Conservation (phyloP, 2,113 vertebrate species). For the Rallus limicola region DNA sequence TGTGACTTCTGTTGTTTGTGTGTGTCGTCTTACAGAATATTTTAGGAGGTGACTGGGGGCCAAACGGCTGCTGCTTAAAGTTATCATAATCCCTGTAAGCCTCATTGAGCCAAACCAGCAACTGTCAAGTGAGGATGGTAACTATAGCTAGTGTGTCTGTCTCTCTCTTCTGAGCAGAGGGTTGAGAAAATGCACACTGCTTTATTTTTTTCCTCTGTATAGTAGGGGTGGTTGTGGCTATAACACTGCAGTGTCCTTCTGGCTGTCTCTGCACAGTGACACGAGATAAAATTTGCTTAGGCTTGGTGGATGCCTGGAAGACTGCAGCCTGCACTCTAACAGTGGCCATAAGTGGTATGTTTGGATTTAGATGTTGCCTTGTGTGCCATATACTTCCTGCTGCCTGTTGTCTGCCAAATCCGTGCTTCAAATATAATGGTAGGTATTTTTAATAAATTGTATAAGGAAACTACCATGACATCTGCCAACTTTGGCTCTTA, state of each 20-base stretch:
- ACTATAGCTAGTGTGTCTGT: slow-evolving; percentile 35
- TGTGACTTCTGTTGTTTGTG: slow-evolving; percentile 54
- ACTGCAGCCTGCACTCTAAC: neutral
- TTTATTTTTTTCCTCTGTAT: neutral
- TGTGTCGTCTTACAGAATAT: slow-evolving; percentile 66
- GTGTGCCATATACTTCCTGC: neutral
- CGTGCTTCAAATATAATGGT: neutral
- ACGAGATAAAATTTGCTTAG: neutral
- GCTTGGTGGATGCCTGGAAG: neutral
- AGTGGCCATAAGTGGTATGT: neutral
- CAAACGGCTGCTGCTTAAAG: slow-evolving; percentile 36
- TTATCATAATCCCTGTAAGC: slow-evolving; percentile 55
- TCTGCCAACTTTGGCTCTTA: neutral
- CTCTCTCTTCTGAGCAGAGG: neutral
- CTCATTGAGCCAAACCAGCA: slow-evolving; percentile 57
- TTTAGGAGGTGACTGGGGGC: slow-evolving; percentile 54
- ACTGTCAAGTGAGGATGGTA: slow-evolving; percentile 59
- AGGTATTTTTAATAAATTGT: neutral
- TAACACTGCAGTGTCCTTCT: neutral
- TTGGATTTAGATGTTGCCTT: neutral
- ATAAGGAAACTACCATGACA: neutral
- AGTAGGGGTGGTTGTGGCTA: neutral
- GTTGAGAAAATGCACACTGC: neutral
- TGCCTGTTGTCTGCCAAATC: neutral
- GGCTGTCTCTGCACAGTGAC: neutral